Base-by-base conservation (phyloP, 2,888 invertebrate genomes). In the Calameuta pallipes region DNA sequence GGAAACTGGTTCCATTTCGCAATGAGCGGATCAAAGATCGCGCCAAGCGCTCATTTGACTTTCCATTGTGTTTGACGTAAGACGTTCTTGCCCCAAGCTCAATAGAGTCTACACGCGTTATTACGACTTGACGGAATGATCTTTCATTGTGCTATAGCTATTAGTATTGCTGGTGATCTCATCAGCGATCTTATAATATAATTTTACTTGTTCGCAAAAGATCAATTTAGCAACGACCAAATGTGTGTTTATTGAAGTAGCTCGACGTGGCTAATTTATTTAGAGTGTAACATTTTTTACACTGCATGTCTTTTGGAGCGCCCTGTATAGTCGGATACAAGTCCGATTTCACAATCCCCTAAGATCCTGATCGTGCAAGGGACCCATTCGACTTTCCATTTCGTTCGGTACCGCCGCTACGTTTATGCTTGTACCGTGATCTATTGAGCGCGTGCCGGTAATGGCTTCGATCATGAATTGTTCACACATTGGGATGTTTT, bases 341-440 rank as follows among this genome's bases (percentile, higher is more conserved):
- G 69, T 56, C 69, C 30, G 34, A 75, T 85, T 84, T 86, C 83
- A 81, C 84, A 86, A 86, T 85, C 80, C 76, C 80, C 76, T 80
- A 81, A 82, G 85, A 86, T 86, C 84, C 81, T 83, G 86, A 85
- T 86, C 86, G 84, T 83, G 79, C 75, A 74, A 79, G 80, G 76
- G 74, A 76, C 80, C 83, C 82, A 81, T 82, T 84, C 84, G 82
- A 86, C 86, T 86, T 86, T 86, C 85, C 86, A 84, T 86, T 86
- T 86, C 82, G 82, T 83, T 79, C 80, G 81, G 82, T 82, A 82
- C 71, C 34, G 76, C 76, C 6, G 56, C 56, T 56, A 56, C 56
- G 23, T 56, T 56, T 56, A 56, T 56, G 56, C 23, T 23, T 56
- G 56, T 23, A 56, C 23, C 15, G 56, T 56, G 23, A 56, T 56